phyloP scores from a whole-genome alignment of 2,797 vertebrate genomes.

The Leuciscus waleckii region DNA sequence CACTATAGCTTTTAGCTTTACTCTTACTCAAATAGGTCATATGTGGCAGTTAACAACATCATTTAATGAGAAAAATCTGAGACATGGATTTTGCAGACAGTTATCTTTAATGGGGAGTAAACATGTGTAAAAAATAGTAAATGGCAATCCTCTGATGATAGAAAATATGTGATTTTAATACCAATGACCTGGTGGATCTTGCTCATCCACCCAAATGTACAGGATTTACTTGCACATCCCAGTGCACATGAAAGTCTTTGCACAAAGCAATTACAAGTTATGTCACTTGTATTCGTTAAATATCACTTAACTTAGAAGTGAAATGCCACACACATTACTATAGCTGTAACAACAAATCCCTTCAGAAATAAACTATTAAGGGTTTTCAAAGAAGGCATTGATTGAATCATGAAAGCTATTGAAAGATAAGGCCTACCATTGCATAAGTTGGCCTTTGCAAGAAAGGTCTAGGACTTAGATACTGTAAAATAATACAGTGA shows the following conservation, averaged over 20 bases:
- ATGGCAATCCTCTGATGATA: conserved; percentile 34
- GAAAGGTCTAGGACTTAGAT: neutral
- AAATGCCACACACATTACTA: neutral
- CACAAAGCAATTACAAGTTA: neutral
- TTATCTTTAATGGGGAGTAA: conserved; percentile 46
- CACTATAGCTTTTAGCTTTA: neutral
- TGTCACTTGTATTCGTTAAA: conserved; percentile 3
- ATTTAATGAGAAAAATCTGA: neutral
- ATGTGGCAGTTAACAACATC: neutral
- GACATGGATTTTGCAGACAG: conserved; percentile 16
- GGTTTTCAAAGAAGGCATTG: neutral
- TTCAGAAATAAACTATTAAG: conserved; percentile 5
- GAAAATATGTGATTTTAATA: conserved; percentile 41
- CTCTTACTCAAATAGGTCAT: neutral
- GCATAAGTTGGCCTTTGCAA: neutral
- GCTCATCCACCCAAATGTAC: neutral
- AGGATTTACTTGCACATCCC: neutral
- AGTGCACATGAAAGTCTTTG: neutral
- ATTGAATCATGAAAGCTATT: neutral
- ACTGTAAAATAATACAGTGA: neutral
- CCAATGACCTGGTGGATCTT: neutral
- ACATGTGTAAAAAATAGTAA: conserved; percentile 51
- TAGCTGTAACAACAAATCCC: neutral
- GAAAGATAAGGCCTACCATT: conserved; percentile 1
- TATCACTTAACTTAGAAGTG: neutral